Conservation (phyloP, 2,797 vertebrate species). For the Coregonus sp. region DNA sequence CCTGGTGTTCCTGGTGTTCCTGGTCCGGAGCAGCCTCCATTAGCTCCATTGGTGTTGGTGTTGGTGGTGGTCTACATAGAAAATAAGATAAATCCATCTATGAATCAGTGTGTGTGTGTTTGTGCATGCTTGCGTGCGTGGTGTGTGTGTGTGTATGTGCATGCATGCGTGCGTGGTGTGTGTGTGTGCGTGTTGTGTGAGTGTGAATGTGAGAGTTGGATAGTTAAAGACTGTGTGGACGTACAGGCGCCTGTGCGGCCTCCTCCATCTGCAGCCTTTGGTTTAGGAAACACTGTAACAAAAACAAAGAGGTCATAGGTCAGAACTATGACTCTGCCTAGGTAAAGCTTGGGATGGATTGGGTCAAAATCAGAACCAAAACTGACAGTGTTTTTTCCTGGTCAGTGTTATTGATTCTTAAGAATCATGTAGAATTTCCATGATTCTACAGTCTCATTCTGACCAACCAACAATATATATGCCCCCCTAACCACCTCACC, state of each 20-base stretch:
- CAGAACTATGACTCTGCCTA: no score
- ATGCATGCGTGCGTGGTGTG: no score
- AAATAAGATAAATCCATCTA: not conserved
- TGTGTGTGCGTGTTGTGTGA: not conserved
- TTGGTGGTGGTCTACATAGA: constrained; percentile 64
- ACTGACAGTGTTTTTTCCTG: no score
- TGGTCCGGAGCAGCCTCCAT: constrained; percentile 55
- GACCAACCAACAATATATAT: no score
- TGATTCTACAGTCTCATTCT: no score
- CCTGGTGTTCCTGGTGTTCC: constrained; percentile 78
- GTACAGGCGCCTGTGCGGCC: constrained; percentile 74
- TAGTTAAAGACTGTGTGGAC: constrained; percentile 18
- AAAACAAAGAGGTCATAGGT: not conserved
- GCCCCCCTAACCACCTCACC: no score
- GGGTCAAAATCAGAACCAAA: no score
- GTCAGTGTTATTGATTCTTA: no score
- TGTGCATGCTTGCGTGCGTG: not conserved
- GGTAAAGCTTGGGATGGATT: no score
- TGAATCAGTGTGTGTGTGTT: not conserved
- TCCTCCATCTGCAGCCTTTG: constrained; percentile 71
- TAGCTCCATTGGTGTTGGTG: constrained; percentile 34
- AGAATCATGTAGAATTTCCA: no score
- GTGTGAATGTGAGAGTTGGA: not conserved
- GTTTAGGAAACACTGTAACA: constrained; percentile 75
- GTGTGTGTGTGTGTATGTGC: no score